phyloP scores from a whole-genome alignment of 1,140 invertebrate genomes.

The Rhysida immarginata region DNA sequence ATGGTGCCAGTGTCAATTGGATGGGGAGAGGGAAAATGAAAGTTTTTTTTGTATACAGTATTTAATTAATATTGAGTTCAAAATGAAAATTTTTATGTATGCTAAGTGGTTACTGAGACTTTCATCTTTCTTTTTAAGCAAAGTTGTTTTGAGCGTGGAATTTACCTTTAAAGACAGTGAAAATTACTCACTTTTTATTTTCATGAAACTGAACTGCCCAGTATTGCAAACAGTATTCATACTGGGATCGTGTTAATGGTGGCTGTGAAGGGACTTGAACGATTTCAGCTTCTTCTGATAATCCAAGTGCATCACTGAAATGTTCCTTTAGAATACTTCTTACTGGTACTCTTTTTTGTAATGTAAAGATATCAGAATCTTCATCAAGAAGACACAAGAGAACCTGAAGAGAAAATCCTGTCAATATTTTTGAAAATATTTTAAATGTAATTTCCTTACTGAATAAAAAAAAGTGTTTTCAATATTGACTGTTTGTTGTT shows the following conservation, averaged over 20 bases:
- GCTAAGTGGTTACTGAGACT: too few species aligned
- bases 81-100: too few species aligned
- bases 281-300: conserved; percentile 2
- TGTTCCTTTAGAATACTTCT: not conserved
- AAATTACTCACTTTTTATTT: conserved; percentile 23
- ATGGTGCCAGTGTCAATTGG: not conserved
- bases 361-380: not conserved
- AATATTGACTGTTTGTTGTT: too few species aligned
- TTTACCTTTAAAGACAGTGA: not conserved
- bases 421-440: too few species aligned
- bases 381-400: not conserved
- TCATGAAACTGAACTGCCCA: conserved; percentile 31
- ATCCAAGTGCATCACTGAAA: not conserved
- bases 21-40: too few species aligned
- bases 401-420: not conserved
- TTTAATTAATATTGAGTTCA: not conserved
- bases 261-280: conserved; percentile 18
- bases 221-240: conserved; percentile 19
- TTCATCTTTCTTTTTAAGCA: too few species aligned
- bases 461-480: too few species aligned
- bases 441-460: too few species aligned
- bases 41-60: too few species aligned
- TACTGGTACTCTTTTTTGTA: not conserved
- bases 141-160: too few species aligned
- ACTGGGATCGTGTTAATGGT: conserved; percentile 26